Evolutionary conservation across 2,113 vertebrate species (phyloP).

Genomic region (Sterrhoptilus dennistouni): DNA sequence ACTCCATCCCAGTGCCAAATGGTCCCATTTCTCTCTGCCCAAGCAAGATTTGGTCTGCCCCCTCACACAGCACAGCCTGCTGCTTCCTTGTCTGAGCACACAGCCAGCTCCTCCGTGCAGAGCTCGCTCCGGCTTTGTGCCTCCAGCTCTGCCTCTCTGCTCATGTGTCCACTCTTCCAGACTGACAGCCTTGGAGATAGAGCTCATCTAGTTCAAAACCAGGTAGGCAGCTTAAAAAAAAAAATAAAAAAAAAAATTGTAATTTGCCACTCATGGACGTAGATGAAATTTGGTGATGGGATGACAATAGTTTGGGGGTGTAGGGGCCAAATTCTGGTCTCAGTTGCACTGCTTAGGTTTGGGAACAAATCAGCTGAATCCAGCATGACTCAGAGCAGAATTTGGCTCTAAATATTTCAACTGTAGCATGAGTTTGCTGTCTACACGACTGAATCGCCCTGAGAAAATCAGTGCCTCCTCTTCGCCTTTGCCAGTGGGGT

Average conservation of each 20-base stretch:
- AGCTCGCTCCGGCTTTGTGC: not conserved
- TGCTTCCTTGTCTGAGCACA: rapidly evolving
- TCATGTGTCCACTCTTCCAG: not conserved
- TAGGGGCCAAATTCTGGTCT: not conserved
- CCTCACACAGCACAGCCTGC: not conserved
- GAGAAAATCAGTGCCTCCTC: constrained; percentile 30
- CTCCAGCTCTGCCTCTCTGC: not conserved
- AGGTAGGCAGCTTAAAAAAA: not conserved
- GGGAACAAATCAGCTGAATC: not conserved
- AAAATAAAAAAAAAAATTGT: rapidly evolving
- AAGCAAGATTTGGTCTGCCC: not conserved
- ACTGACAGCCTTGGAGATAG: not conserved
- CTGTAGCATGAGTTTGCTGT: constrained; percentile 23
- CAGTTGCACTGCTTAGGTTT: not conserved
- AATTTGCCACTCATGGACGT: rapidly evolving
- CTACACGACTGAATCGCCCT: constrained; percentile 31
- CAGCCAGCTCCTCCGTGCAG: rapidly evolving
- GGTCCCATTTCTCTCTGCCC: not conserved
- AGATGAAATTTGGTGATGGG: not conserved
- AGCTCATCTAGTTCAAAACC: not conserved
- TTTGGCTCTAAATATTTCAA: constrained; percentile 7
- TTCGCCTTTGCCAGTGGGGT: constrained; percentile 47
- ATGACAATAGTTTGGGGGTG: not conserved
- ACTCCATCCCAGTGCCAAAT: not conserved
- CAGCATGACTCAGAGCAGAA: not conserved